These are phyloP conservation scores for Megastigmus dorsalis DNA, from an alignment of 2,888 invertebrate genomes.

Conservation along the genomic window DNA sequence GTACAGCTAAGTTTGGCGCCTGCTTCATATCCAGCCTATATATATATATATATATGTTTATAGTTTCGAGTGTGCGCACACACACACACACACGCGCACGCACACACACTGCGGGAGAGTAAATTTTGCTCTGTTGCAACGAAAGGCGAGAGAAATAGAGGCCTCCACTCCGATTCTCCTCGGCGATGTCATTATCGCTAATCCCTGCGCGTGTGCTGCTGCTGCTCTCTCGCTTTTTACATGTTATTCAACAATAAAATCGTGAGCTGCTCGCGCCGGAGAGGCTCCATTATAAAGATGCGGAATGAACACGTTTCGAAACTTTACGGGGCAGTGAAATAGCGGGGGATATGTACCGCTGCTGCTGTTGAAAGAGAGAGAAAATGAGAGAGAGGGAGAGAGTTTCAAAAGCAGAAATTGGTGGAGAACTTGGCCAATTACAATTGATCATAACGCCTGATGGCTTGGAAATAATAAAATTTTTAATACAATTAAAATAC, in stretches of 20 bases:
- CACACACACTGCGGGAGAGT: not conserved
- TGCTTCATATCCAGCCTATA: too few relatives aligned
- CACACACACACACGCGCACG: not conserved
- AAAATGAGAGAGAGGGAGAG: not conserved
- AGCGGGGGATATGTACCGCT: not conserved
- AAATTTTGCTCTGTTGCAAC: slow-evolving; percentile 3
- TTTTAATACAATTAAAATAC: too few relatives aligned
- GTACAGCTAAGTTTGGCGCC: too few relatives aligned
- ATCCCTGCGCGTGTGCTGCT: slow-evolving; percentile 7
- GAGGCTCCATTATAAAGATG: slow-evolving; percentile 3
- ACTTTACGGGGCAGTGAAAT: slow-evolving; percentile 1
- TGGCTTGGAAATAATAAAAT: not conserved
- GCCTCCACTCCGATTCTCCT: not conserved
- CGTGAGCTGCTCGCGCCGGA: not conserved
- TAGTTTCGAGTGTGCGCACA: too few relatives aligned
- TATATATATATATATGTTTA: too few relatives aligned
- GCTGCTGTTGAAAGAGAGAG: not conserved
- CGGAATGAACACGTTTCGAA: slow-evolving; percentile 17
- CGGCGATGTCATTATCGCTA: slow-evolving; percentile 33
- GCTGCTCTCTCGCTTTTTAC: slow-evolving; percentile 11
- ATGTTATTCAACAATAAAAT: slow-evolving; percentile 16
- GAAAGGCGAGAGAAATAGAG: not conserved
- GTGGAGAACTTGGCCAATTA: not conserved
- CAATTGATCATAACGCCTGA: not conserved
- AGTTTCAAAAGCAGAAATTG: too few relatives aligned